Evolutionary conservation across 2,888 invertebrate species (phyloP).

Genomic region (Cheilosia variabilis): DNA sequence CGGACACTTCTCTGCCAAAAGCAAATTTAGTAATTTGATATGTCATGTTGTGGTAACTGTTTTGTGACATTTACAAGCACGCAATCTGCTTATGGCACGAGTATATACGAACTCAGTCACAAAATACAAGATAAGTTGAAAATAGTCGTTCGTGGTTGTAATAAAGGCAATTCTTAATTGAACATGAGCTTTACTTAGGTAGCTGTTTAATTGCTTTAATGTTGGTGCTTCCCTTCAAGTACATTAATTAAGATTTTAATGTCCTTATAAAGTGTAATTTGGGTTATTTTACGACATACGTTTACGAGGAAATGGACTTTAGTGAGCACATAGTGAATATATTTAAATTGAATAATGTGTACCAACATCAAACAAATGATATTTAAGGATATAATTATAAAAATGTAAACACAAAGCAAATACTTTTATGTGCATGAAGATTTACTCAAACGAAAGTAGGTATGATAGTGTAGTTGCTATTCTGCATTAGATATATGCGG

Average conservation of each 20-base stretch:
- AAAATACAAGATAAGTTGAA: not conserved
- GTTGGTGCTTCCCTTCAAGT: not conserved
- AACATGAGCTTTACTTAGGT: not conserved
- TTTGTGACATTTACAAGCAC: conserved; percentile 1
- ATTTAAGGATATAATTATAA: too few relatives aligned
- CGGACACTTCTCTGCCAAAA: not conserved
- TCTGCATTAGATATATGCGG: too few relatives aligned
- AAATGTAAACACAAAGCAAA: too few relatives aligned
- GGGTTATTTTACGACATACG: not conserved
- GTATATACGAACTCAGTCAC: not conserved
- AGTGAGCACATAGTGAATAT: too few relatives aligned
- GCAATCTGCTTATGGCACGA: not conserved
- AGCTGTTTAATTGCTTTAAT: conserved; percentile 7
- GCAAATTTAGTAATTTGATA: not conserved
- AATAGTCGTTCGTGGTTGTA: not conserved
- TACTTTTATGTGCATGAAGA: too few relatives aligned
- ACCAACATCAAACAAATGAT: too few relatives aligned
- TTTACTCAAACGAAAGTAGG: too few relatives aligned
- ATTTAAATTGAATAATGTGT: too few relatives aligned
- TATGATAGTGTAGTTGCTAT: too few relatives aligned
- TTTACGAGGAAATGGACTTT: too few relatives aligned
- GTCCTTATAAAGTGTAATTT: not conserved
- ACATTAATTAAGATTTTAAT: not conserved
- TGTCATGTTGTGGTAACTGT: conserved; percentile 6
- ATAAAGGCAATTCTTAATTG: conserved; percentile 10